Base-by-base conservation (phyloP, 2,113 vertebrate species). In the Bostrychus sinensis region DNA sequence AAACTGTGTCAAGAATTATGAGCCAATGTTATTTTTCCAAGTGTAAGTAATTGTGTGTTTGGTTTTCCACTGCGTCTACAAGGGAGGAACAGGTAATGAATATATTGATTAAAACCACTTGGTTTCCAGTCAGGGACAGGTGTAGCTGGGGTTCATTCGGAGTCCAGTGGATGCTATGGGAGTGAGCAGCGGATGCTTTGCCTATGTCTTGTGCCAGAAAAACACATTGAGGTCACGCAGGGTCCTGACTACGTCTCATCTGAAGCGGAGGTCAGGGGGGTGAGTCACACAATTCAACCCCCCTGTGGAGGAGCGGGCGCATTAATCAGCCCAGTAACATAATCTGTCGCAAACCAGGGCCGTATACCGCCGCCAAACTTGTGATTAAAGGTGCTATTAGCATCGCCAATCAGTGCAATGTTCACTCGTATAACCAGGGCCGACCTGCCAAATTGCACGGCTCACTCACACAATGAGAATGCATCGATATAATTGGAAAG, bases 281-380 rank as follows among this genome's bases (percentile, higher is more conserved):
- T 65, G 57, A 77, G 70, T 51, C 67, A 72, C 70, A 71, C 68
- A 30, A 82, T 74, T 77, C 74, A 70, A 50, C 61, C 62, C 56
- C 56, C 32, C 34, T 14, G 25, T 39, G 56, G 83, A 80, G 60
- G 36, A n/a, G 25, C 59, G 57, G 60, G 63, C 74, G 62, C 66
- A 81, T 69, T 75, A 72, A 78, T 82, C 66, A 79, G 69, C 72
- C 72, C 59, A 55, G 72, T 65, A 72, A 77, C 61, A 77, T 78
- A 73, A 84, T 84, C 66, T 77, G 71, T 72, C 72, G 73, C 72
- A 81, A 82, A 78, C 58, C 30, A 48, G 54, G 66, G 32, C 22
- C 59, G 66, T 41, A 57, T 53, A 56, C 51, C 7, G 34, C 37
- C 71, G 78, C 79, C 83, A 84, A 80, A 75, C 42, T 77, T 62